phyloP scores from a whole-genome alignment of 2,797 vertebrate species.

The Leptodactylus fallax region DNA sequence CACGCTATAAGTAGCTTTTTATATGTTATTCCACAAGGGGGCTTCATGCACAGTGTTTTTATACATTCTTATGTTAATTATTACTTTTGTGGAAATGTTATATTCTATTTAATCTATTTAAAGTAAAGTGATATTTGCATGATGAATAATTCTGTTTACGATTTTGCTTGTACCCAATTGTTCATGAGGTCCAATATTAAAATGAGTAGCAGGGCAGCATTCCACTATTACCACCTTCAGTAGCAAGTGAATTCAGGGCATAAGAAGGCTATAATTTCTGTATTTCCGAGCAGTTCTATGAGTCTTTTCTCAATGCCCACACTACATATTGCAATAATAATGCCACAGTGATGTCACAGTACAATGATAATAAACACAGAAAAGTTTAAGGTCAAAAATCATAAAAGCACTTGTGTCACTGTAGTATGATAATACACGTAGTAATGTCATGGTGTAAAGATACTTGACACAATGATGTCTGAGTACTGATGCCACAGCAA shows the following conservation, averaged over 20 bases:
- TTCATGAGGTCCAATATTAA: background rate
- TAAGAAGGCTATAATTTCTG: background rate
- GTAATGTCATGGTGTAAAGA: too few species aligned
- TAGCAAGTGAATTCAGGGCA: too few species aligned
- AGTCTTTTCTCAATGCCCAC: background rate
- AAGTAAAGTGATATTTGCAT: background rate
- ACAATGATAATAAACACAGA: background rate
- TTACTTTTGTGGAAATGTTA: background rate
- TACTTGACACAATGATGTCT: too few species aligned
- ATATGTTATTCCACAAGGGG: conserved; percentile 78
- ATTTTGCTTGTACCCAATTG: background rate
- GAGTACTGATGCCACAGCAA: background rate
- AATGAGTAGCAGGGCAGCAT: background rate
- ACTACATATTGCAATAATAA: background rate
- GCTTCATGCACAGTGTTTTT: conserved; percentile 69
- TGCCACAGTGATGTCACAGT: background rate
- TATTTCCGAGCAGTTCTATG: background rate
- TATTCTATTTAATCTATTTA: background rate
- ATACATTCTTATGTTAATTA: background rate
- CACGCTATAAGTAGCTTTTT: conserved; percentile 61
- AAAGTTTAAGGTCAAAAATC: background rate
- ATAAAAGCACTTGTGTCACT: background rate
- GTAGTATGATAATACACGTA: too few species aligned
- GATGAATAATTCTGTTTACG: background rate
- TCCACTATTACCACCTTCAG: too few species aligned